Evolutionary conservation across 2,113 vertebrate genomes (phyloP), one percentile per base, ranked within the genome.

Genomic region (Tachuris rubrigastra): DNA sequence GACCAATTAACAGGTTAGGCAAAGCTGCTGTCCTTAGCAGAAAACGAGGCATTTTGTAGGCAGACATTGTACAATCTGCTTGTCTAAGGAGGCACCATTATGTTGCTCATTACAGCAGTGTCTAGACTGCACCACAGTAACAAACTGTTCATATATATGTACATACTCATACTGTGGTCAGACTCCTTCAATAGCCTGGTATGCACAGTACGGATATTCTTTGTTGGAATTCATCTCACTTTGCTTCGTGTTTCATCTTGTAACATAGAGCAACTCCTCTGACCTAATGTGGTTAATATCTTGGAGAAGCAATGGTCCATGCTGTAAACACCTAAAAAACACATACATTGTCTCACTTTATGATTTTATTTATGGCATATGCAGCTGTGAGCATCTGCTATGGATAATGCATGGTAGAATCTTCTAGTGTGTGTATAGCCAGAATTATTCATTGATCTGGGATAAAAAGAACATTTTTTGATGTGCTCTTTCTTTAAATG

Each of bases 301-400:
- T 90, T 89, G 94, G 89, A 95, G 94, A 85, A 92, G 80, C 39
- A 87, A 16, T 24, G 52, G 65, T 44, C 91, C 86, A 87, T 75
- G 56, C 76, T 92, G 84, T 95, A 87, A 96, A 87, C 86, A 95
- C 80, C 84, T 96, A 68, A 63, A 59, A 90, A 86, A 89, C 33
- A 72, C 42, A 60, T 75, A 28, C 21, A 27, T 84, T 81, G 76
- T 68, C 68, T 92, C 76, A 41, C 44, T 89, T 68, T 62, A 49
- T 50, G 68, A 74, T 85, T 96, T 92, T 87, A 74, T 88, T 88
- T 59, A 89, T 44, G 41, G n/a, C 65, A 55, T 67, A 41, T 55
- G 76, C 72, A 81, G 73, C 89, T 93, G 80, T 81, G 83, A 87
- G 56, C 89, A 92, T 95, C 95, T 95, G 89, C 86, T 95, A 25